Conservation (phyloP, 1,140 invertebrate genomes). For the Hyles vespertilio region DNA sequence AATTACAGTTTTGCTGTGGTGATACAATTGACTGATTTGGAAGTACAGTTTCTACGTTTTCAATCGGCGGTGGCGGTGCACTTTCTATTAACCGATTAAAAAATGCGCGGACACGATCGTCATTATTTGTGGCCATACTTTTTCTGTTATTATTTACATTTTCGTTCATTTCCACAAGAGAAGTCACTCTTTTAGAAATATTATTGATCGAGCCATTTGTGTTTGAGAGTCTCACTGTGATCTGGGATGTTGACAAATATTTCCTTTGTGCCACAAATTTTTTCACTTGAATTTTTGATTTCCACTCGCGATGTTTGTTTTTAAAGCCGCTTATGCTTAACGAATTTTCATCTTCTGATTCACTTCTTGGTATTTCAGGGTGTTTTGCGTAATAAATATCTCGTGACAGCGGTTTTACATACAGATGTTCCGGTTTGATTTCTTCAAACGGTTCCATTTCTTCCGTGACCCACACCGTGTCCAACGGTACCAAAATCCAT, state of each 20-base stretch:
- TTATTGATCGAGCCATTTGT: slow-evolving; percentile 31
- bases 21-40: slow-evolving; percentile 13
- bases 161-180: slow-evolving; percentile 21
- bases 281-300: slow-evolving; percentile 49
- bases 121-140: slow-evolving; percentile 21
- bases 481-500: slow-evolving; percentile 62
- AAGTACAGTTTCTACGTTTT: slow-evolving; percentile 8
- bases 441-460: slow-evolving; percentile 69
- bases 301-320: slow-evolving; percentile 60
- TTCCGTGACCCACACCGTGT: slow-evolving; percentile 55
- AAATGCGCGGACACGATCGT: slow-evolving; percentile 46
- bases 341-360: slow-evolving; percentile 63
- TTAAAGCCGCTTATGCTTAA: slow-evolving; percentile 51
- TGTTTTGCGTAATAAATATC: slow-evolving; percentile 60
- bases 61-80: slow-evolving; percentile 48
- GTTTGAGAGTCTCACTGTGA: slow-evolving; percentile 26
- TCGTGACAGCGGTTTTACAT: slow-evolving; percentile 51
- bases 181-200: slow-evolving; percentile 24
- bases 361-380: slow-evolving; percentile 65
- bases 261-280: slow-evolving; percentile 37
- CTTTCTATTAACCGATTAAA: slow-evolving; percentile 46
- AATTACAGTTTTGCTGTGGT: slow-evolving; percentile 21
- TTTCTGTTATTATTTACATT: slow-evolving; percentile 8
- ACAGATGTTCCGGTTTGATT: slow-evolving; percentile 52
- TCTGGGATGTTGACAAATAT: slow-evolving; percentile 34